phyloP scores from a whole-genome alignment of 92 coral and sea anemone species.

The Zoanthus sansibaricus region DNA sequence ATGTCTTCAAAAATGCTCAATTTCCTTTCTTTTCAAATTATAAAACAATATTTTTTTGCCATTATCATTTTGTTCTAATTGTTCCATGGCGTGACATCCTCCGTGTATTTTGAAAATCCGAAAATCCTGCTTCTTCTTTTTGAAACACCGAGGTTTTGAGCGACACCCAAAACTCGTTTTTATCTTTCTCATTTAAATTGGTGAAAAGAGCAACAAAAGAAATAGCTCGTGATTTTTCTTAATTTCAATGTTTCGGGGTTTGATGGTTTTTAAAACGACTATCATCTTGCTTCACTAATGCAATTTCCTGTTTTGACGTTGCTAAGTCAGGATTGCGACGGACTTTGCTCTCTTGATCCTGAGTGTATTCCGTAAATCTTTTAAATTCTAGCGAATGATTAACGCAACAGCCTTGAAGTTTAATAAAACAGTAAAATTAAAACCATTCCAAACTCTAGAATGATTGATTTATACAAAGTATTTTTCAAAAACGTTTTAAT shows the following conservation, averaged over 20 bases:
- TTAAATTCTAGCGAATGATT: not conserved
- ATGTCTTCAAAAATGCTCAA: not conserved
- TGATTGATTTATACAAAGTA: too few relatives aligned
- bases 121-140: not conserved
- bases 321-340: not conserved
- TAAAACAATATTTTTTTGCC: not conserved
- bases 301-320: not conserved
- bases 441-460: not conserved
- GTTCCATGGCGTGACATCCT: slow-evolving; percentile 4
- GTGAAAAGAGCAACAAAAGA: not conserved
- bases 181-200: not conserved
- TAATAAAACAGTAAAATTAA: not conserved
- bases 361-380: not conserved
- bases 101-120: not conserved
- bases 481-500: not conserved
- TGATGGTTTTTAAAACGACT: not conserved
- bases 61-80: not conserved
- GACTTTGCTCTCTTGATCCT: not conserved
- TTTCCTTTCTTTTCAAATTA: not conserved
- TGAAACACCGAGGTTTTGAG: too few relatives aligned
- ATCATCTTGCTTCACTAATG: slow-evolving; percentile 13
- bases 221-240: not conserved
- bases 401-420: not conserved
- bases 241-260: not conserved
- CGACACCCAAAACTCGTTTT: not conserved